Percentiles rank a stretch among this genome's conserved stretches.
Evolutionary conservation across 1,140 invertebrate species (phyloP).

Genomic region (Cherax destructor): DNA sequence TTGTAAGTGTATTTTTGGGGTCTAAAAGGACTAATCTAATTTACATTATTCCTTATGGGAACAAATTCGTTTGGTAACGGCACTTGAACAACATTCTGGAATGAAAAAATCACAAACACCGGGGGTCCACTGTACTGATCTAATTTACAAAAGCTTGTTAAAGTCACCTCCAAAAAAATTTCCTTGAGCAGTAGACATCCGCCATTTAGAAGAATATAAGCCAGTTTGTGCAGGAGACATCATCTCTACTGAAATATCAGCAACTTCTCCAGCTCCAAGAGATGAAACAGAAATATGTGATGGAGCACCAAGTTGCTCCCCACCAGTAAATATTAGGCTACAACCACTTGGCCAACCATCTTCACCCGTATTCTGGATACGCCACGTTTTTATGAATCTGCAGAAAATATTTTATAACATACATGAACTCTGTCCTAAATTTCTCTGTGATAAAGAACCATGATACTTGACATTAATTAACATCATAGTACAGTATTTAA

Average conservation of each 20-base stretch:
- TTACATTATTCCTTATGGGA: no score
- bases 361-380: conserved; percentile 86
- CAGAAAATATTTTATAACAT: conserved; percentile 72
- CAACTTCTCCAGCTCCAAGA: conserved; percentile 82
- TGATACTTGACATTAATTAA: no score
- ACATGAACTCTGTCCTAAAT: no score
- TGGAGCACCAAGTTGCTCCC: conserved; percentile 79
- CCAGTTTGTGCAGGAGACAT: conserved; percentile 82
- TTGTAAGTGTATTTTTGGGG: no score
- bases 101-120: no score
- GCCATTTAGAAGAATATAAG: conserved; percentile 88
- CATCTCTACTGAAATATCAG: conserved; percentile 83
- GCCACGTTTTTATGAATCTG: conserved; percentile 85
- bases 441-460: no score
- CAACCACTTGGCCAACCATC: conserved; percentile 88
- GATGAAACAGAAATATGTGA: conserved; percentile 80
- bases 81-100: no score
- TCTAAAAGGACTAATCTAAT: no score
- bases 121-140: no score
- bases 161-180: conserved; percentile 84
- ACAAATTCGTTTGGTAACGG: no score
- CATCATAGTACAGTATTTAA: no score
- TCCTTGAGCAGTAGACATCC: conserved; percentile 86
- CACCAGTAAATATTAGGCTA: conserved; percentile 82
- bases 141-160: background rate